Evolutionary conservation across 2,888 invertebrate genomes (phyloP), one percentile per base, ranked within the genome.

Genomic region (Eudasyphora cyanicolor): DNA sequence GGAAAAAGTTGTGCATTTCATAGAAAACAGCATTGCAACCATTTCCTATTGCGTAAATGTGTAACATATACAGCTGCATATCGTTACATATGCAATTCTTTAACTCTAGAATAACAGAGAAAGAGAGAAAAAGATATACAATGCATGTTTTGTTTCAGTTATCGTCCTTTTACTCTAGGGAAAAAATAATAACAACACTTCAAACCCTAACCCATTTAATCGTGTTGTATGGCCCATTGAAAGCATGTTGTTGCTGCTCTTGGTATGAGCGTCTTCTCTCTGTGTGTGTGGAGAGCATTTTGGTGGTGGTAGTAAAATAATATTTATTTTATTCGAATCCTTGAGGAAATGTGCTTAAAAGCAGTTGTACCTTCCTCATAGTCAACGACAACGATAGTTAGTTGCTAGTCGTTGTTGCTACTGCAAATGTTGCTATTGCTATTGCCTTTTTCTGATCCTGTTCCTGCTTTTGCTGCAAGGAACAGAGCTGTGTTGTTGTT

Each of bases 281-380:
- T 21, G 21, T 29, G 42, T 64, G 32, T 19, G n/a, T 64, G 54
- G 64, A 78, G 70, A 67, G 71, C 84, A 67, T 76, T 78, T 14
- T 45, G 45, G 67, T 17, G 5, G 62, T 79, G 62, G 77, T 81
- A 67, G 81, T 81, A 84, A 76, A 84, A 84, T 84, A 84, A 84
- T 84, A 84, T 84, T 84, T 84, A 84, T 84, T 84, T 78, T 84
- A 84, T 84, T 81, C 75, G 64, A 84, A 78, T 84, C 84, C 84
- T 84, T 76, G 78, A 84, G 84, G 84, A 84, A 84, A 84, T 84
- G 84, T 84, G 42, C 75, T 84, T 84, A 84, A 84, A 84, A 81
- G 81, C 81, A 76, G 78, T 80, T 77, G 77, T 80, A 83, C 77
- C 83, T 80, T 64, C 70, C 35, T 54, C 45, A 57, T 42, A 62